phyloP scores from a whole-genome alignment of 2,888 invertebrate genomes.

The Chesias legatella region DNA sequence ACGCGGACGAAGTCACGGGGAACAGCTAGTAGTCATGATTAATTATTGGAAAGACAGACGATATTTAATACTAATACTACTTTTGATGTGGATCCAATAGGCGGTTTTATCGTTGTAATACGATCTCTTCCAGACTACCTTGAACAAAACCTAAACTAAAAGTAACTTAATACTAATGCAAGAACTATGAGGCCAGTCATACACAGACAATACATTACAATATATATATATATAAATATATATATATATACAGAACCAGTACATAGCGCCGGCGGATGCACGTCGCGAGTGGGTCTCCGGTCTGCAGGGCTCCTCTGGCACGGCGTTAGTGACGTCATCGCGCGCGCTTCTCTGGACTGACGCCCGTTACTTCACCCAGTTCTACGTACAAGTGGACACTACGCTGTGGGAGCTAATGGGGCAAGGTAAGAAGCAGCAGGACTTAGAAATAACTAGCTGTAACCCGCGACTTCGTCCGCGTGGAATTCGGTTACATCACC shows the following conservation, averaged over 20 bases:
- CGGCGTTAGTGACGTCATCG: conserved; percentile 88
- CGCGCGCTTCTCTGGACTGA: conserved; percentile 96
- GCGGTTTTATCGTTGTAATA: no score
- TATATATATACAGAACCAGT: conserved; percentile 85
- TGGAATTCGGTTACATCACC: no score
- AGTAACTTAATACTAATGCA: no score
- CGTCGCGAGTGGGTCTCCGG: conserved; percentile 92
- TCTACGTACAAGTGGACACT: conserved; percentile 87
- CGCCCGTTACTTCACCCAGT: conserved; percentile 97
- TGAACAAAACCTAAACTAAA: no score
- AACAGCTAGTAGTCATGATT: no score
- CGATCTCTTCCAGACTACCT: no score
- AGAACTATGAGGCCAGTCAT: neutral
- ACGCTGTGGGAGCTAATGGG: conserved; percentile 94
- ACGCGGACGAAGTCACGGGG: no score
- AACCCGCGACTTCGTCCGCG: no score
- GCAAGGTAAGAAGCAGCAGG: conserved; percentile 61
- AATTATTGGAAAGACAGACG: no score
- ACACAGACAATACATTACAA: neutral
- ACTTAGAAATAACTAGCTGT: no score
- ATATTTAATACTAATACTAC: no score
- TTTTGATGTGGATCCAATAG: no score
- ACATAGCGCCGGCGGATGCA: conserved; percentile 91
- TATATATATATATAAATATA: neutral
- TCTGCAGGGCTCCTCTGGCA: conserved; percentile 94